These are phyloP conservation scores for Poeciliopsis paucimaculata DNA, from an alignment of 2,797 vertebrate genomes.

Conservation along the genomic window DNA sequence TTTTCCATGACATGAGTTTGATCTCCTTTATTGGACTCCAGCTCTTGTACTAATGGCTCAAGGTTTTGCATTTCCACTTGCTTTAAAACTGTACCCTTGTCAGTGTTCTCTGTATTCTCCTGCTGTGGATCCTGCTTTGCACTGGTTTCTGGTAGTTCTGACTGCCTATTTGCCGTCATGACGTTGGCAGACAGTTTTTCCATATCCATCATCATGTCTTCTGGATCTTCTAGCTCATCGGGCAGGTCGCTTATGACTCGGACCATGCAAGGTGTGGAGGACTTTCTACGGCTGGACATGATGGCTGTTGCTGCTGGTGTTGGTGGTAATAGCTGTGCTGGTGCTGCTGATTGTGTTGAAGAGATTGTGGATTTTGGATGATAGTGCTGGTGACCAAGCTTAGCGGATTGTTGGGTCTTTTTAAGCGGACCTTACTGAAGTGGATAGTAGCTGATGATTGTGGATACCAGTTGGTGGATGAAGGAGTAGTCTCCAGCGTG, in stretches of 20 bases:
- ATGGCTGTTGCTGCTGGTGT: slow-evolving; percentile 47
- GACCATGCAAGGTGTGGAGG: slow-evolving; percentile 92
- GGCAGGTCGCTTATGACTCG: slow-evolving; percentile 78
- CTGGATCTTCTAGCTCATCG: slow-evolving; percentile 79
- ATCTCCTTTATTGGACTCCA: slow-evolving; percentile 25
- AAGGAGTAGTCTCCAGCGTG: slow-evolving; percentile 64
- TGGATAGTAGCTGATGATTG: slow-evolving; percentile 45
- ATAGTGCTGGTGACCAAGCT: slow-evolving; percentile 45
- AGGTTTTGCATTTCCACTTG: slow-evolving; percentile 77
- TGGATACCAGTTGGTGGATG: slow-evolving; percentile 45
- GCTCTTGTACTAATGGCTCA: slow-evolving; percentile 50
- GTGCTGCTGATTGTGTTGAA: slow-evolving; percentile 60
- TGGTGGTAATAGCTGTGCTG: slow-evolving; percentile 47
- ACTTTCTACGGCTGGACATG: slow-evolving; percentile 96
- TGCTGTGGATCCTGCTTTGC: slow-evolving; percentile 21
- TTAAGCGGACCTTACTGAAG: slow-evolving; percentile 42
- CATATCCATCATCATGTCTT: slow-evolving; percentile 68
- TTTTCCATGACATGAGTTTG: slow-evolving; percentile 40
- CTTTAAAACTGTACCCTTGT: slow-evolving; percentile 62
- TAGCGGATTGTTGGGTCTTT: slow-evolving; percentile 38
- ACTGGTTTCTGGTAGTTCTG: slow-evolving; percentile 42
- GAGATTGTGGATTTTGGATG: slow-evolving; percentile 53
- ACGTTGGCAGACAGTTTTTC: slow-evolving; percentile 50
- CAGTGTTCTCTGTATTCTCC: slow-evolving; percentile 50
- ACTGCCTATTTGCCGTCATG: slow-evolving; percentile 15